A percentile compares a stretch with the other conserved stretches of the same genome.
Conservation (phyloP, 2,888 invertebrate genomes). For the Agapostemon virescens region DNA sequence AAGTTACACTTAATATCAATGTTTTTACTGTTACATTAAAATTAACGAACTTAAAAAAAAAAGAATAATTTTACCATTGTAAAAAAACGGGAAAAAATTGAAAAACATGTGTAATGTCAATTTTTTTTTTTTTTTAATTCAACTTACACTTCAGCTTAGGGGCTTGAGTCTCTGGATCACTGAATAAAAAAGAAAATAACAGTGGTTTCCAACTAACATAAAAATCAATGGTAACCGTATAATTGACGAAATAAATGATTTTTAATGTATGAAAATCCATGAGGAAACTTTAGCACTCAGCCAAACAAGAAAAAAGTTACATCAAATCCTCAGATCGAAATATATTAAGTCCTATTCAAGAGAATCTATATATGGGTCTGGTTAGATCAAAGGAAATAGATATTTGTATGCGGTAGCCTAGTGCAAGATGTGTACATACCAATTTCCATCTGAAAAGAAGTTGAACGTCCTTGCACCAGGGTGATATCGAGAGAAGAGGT, state of each 20-base stretch:
- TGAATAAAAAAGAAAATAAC: slow-evolving; percentile 6
- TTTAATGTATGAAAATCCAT: background rate
- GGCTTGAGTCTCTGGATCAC: background rate
- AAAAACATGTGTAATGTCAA: background rate
- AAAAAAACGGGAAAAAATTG: background rate
- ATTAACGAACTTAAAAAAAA: background rate
- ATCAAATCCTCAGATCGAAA: background rate
- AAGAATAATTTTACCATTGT: background rate
- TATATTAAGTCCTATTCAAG: background rate
- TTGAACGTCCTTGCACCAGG: slow-evolving; percentile 50
- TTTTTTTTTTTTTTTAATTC: no score
- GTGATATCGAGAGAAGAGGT: slow-evolving; percentile 45
- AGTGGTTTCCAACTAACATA: background rate
- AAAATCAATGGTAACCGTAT: background rate
- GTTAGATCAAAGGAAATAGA: slow-evolving; percentile 5
- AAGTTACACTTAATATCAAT: background rate
- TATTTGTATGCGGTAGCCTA: slow-evolving; percentile 13
- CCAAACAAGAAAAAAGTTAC: background rate
- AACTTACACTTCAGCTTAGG: background rate
- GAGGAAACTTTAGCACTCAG: background rate
- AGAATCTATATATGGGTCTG: background rate
- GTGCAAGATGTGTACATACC: slow-evolving; percentile 53
- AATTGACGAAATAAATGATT: background rate
- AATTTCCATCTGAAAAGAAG: slow-evolving; percentile 68
- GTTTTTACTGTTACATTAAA: background rate